phyloP scores from a whole-genome alignment of 2,888 invertebrate genomes.

The Colostygia pectinataria region DNA sequence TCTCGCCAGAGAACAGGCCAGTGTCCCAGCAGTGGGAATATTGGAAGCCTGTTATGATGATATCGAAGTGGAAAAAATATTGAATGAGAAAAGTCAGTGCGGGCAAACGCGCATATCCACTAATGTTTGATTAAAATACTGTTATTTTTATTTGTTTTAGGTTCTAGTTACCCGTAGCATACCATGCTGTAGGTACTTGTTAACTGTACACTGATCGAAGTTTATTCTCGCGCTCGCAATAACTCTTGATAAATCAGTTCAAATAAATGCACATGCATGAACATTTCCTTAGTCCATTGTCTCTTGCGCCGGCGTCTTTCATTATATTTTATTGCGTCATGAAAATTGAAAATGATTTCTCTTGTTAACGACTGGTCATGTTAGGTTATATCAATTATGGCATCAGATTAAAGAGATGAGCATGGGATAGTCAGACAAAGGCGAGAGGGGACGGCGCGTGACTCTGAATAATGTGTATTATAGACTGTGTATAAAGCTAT shows the following conservation, averaged over 20 bases:
- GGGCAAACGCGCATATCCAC: too few relatives aligned
- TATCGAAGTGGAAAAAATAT: too few relatives aligned
- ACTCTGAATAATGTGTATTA: conserved; percentile 60
- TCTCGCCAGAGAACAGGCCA: too few relatives aligned
- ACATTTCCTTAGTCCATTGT: conserved; percentile 16
- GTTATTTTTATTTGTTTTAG: too few relatives aligned
- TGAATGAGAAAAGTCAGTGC: too few relatives aligned
- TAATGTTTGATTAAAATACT: too few relatives aligned
- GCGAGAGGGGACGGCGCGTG: conserved; percentile 58
- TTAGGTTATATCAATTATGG: conserved; percentile 55
- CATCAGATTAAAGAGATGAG: conserved; percentile 76
- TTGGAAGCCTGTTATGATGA: too few relatives aligned
- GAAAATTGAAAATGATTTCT: conserved; percentile 35
- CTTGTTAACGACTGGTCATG: conserved; percentile 34
- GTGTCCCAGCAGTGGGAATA: too few relatives aligned
- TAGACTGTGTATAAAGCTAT: neutral
- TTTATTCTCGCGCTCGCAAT: conserved; percentile 1
- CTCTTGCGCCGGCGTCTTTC: conserved; percentile 9
- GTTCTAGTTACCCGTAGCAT: too few relatives aligned
- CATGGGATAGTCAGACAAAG: conserved; percentile 54
- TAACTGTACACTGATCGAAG: too few relatives aligned
- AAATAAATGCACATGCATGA: conserved; percentile 22
- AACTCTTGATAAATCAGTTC: conserved; percentile 3
- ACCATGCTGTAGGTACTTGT: too few relatives aligned
- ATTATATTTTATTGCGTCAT: conserved; percentile 28